phyloP scores from a whole-genome alignment of 2,797 vertebrate species.

The Gobio occitaniae region DNA sequence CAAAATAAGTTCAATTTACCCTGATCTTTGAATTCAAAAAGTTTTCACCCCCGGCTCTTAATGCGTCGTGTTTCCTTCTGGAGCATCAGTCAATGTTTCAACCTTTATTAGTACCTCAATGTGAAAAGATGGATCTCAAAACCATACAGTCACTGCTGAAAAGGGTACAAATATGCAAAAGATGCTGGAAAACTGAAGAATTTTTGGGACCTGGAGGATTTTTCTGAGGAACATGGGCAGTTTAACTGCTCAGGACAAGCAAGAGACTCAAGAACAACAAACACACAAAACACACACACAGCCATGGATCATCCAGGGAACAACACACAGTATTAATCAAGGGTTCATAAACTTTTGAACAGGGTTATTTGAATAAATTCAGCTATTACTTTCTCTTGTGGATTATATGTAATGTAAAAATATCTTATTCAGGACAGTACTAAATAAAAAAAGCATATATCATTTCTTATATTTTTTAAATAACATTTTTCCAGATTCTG shows the following conservation, averaged over 20 bases:
- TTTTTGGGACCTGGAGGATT: not conserved
- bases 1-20: not conserved
- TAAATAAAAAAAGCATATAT: not conserved
- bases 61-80: no score
- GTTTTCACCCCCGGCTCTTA: no score
- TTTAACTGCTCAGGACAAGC: not conserved
- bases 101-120: no score
- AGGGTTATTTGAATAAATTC: not conserved
- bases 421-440: not conserved
- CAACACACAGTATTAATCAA: not conserved
- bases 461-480: no score
- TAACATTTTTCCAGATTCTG: no score
- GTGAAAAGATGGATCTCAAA: no score
- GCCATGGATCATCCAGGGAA: not conserved
- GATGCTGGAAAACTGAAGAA: not conserved
- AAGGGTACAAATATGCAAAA: not conserved
- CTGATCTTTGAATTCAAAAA: not conserved
- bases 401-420: not conserved
- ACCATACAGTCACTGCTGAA: no score
- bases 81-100: no score
- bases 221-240: not conserved
- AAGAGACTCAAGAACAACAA: not conserved
- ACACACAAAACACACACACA: not conserved
- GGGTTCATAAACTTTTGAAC: not conserved
- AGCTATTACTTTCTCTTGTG: no score